Base-by-base conservation (phyloP, 2,113 vertebrate genomes). In the Paracanthobrama guichenoti region DNA sequence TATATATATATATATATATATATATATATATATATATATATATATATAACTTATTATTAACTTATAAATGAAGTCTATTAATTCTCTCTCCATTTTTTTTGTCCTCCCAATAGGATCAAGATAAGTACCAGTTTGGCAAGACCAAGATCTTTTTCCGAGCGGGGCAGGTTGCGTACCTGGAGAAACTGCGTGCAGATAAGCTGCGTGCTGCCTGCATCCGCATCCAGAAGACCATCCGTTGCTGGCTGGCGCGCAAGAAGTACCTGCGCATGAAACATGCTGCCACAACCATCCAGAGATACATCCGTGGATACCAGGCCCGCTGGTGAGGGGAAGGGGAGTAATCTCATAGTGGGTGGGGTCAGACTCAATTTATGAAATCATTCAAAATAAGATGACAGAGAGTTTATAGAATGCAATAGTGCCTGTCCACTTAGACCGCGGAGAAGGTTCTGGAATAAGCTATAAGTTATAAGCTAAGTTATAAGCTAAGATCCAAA, bases 131-230 rank as follows among this genome's bases (percentile, higher is more conserved):
- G 92, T 99, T 99, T 93, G 98, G 98, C 79, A 98, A 99, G 89
- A 99, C 97, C 84, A 99, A 99, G 95, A 99, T 99, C 90, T 99
- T 99, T 94, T 99, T 99, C 94, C 95, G 98, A 69, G 97, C 98
- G 0, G 98, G 98, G 64, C 98, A 99, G 93, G 98, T 99, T 50
- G 98, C 98, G 35, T 99, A 98, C 86, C 92, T 99, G 88, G 98
- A 99, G 91, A 99, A 99, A 92, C 87, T 99, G 90, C 95, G 98
- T 84, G 96, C 97, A 1, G 98, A 99, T 90, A 99, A 99, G 91
- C 88, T 99, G 87, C 93, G 98, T 28, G 96, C 93, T 1, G 98
- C 98, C 86, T 99, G 98, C 88, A 97, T 99, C 91, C 96, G 97
- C 83, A 99, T 99, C 91, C 98, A 99, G 93, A 99, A 99, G 92